phyloP scores from a whole-genome alignment of 2,113 vertebrate genomes.

The Catagonus wagneri region DNA sequence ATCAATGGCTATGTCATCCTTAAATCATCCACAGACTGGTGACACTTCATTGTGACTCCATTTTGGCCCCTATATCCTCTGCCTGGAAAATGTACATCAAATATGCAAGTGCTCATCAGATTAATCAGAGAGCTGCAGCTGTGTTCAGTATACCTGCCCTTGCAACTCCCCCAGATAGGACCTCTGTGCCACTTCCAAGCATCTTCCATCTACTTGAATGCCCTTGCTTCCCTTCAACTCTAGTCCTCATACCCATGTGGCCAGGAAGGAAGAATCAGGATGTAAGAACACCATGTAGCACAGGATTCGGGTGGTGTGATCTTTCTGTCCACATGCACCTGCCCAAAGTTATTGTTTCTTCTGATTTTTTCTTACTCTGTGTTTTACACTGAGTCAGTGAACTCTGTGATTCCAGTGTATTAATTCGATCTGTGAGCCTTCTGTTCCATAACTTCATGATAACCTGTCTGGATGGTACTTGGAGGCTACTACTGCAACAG shows the following conservation, averaged over 20 bases:
- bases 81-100: neutral
- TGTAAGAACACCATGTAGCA: accelerated
- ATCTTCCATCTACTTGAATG: neutral
- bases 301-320: neutral
- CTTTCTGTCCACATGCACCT: accelerated
- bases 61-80: neutral
- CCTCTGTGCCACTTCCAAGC: neutral
- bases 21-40: neutral
- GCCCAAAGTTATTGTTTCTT: neutral
- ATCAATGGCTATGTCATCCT: neutral
- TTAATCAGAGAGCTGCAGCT: neutral
- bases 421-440: neutral
- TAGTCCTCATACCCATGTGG: neutral
- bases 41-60: neutral
- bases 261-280: neutral
- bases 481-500: neutral
- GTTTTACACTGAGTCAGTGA: neutral
- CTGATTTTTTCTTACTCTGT: neutral
- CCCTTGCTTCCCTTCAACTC: neutral
- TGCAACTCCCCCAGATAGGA: neutral
- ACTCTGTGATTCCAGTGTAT: neutral
- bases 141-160: neutral
- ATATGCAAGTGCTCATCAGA: neutral
- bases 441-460: neutral
- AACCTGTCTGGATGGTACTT: neutral